A percentile compares a stretch with the other conserved stretches of the same genome.
Evolutionary conservation across 2,797 vertebrate genomes (phyloP).

Genomic region (Brachyalestes nurse): DNA sequence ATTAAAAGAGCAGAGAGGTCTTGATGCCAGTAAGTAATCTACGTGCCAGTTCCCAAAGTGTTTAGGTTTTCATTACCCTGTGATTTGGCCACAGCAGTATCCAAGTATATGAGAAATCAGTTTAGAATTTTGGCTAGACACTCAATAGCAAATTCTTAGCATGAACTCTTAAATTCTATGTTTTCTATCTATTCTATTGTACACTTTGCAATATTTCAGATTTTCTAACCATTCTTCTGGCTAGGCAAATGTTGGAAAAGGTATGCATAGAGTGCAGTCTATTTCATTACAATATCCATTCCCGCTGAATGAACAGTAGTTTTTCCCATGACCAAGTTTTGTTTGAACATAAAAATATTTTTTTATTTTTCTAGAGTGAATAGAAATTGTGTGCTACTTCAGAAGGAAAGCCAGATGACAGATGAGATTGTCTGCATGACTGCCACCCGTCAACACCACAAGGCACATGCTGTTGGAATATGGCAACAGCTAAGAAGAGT

Average conservation of each 20-base stretch:
- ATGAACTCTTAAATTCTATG: not conserved
- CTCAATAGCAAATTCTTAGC: not conserved
- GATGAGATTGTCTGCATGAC: slow-evolving; percentile 24
- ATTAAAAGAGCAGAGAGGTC: slow-evolving; percentile 2
- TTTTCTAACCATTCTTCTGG: slow-evolving; percentile 24
- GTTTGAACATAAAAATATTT: slow-evolving; percentile 5
- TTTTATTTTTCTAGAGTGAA: slow-evolving; percentile 23
- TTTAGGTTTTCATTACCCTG: not conserved
- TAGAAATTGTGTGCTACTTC: not conserved
- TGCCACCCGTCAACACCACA: too few relatives aligned
- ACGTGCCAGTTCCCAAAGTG: slow-evolving; percentile 10
- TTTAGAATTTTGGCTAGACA: not conserved
- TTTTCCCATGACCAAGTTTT: too few relatives aligned
- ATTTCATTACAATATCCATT: not conserved
- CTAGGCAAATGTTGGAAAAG: not conserved
- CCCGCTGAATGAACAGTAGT: not conserved
- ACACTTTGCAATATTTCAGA: not conserved
- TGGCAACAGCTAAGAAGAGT: not conserved
- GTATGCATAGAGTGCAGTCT: not conserved
- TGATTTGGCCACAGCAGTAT: slow-evolving; percentile 13
- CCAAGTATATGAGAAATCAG: slow-evolving; percentile 1
- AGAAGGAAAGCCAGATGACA: slow-evolving; percentile 26
- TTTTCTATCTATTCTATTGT: not conserved
- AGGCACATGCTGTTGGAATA: not conserved
- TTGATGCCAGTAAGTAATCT: slow-evolving; percentile 15